Evolutionary conservation across 2,113 vertebrate species (phyloP).

Genomic region (Tilapia sparmanii): DNA sequence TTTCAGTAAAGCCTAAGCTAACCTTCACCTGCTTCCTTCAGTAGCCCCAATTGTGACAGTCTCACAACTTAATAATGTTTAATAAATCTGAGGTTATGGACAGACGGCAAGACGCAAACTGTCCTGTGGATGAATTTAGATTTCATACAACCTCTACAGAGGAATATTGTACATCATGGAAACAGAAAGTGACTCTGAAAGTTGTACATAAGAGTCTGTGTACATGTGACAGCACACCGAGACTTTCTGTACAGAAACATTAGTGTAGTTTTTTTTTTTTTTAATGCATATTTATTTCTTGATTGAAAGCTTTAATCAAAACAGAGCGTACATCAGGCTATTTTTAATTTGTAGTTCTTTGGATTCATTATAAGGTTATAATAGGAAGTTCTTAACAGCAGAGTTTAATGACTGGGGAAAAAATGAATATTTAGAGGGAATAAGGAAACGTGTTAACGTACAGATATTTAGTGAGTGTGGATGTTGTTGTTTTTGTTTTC

Average conservation of each 20-base stretch:
- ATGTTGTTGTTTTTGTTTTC: not conserved
- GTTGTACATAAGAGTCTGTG: not conserved
- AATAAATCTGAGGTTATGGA: not conserved
- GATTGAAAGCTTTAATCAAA: not conserved
- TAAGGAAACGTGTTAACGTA: accelerated
- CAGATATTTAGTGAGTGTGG: not conserved
- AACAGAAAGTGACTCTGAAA: not conserved
- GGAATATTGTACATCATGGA: not conserved
- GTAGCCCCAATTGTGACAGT: not conserved
- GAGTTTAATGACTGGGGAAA: not conserved
- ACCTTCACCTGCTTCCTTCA: not conserved
- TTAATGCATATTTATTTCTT: not conserved
- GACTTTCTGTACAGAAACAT: not conserved
- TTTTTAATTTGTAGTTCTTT: not conserved
- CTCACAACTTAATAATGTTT: not conserved
- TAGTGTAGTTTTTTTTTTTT: not conserved
- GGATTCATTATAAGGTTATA: not conserved
- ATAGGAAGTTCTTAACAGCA: not conserved
- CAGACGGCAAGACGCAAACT: not conserved
- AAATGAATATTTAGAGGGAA: not conserved
- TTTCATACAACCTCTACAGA: not conserved
- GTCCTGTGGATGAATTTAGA: not conserved
- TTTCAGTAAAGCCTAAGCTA: not conserved
- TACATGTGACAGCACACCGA: not conserved
- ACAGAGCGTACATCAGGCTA: not conserved